Evolutionary conservation across 2,797 vertebrate species (phyloP).

Genomic region (Pseudochirops cupreus): DNA sequence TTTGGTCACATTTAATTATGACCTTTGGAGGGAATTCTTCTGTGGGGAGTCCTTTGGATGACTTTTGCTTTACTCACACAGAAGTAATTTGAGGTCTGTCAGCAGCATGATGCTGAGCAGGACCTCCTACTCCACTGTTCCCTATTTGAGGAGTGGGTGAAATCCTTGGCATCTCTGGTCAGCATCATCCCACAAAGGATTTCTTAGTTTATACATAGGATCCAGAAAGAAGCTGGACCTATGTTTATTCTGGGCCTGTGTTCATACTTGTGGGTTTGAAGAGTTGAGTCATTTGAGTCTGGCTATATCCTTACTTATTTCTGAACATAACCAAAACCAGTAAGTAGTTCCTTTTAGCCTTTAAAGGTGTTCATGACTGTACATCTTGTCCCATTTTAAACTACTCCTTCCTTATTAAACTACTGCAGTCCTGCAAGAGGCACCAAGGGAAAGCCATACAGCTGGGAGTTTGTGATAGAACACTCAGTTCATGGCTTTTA

Average conservation of each 20-base stretch:
- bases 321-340: slow-evolving; percentile 54
- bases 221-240: slow-evolving; percentile 67
- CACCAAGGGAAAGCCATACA: slow-evolving; percentile 21
- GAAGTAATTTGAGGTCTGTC: slow-evolving; percentile 45
- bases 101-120: slow-evolving; percentile 50
- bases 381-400: slow-evolving; percentile 49
- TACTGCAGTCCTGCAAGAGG: not conserved
- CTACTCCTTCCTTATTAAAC: not conserved
- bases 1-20: not conserved
- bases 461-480: slow-evolving; percentile 42
- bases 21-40: not conserved
- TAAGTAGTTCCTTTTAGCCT: slow-evolving; percentile 63
- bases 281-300: slow-evolving; percentile 72
- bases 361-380: slow-evolving; percentile 54
- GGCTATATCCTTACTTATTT: slow-evolving; percentile 72
- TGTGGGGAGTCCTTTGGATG: not conserved
- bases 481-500: not conserved
- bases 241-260: slow-evolving; percentile 71
- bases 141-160: slow-evolving; percentile 41
- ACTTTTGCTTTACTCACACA: slow-evolving; percentile 11
- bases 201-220: slow-evolving; percentile 52
- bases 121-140: slow-evolving; percentile 38
- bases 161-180: slow-evolving; percentile 60
- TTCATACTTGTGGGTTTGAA: slow-evolving; percentile 69
- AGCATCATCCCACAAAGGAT: slow-evolving; percentile 58